Conservation (phyloP, 2,797 vertebrate genomes). For the Morelia viridis region DNA sequence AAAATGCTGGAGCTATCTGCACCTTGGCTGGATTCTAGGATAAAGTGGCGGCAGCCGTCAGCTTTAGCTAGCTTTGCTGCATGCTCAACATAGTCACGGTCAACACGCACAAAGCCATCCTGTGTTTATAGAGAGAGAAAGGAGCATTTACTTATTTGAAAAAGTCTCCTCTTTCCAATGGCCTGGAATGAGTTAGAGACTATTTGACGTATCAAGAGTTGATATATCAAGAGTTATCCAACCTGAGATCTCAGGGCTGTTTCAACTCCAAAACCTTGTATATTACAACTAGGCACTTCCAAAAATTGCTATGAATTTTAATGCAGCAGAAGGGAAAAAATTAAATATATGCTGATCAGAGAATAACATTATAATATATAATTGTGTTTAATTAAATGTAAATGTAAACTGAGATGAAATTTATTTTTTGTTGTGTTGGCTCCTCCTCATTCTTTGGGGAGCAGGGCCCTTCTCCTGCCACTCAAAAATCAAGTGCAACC, state of each 20-base stretch:
- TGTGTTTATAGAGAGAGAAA: slow-evolving; percentile 47
- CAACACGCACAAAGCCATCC: slow-evolving; percentile 87
- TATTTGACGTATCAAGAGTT: neutral
- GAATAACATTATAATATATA: neutral
- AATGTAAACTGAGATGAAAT: neutral
- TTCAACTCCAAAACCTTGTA: neutral
- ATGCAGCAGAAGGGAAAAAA: neutral
- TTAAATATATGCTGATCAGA: neutral
- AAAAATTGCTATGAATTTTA: neutral
- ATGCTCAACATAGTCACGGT: slow-evolving; percentile 88
- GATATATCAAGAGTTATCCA: neutral
- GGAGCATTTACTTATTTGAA: neutral
- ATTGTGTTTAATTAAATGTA: neutral
- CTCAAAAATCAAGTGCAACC: neutral
- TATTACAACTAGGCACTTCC: neutral
- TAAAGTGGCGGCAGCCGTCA: slow-evolving; percentile 86
- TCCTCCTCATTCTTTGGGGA: neutral
- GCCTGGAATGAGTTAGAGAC: neutral
- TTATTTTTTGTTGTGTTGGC: neutral
- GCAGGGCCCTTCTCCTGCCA: neutral
- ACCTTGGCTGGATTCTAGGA: slow-evolving; percentile 74
- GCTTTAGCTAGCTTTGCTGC: slow-evolving; percentile 86
- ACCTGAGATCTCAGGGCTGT: neutral
- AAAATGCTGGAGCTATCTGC: slow-evolving; percentile 23
- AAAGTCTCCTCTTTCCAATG: neutral